Evolutionary conservation across 2,888 invertebrate species (phyloP), one percentile per base, ranked within the genome.

Genomic region (Eristalis intricaria): DNA sequence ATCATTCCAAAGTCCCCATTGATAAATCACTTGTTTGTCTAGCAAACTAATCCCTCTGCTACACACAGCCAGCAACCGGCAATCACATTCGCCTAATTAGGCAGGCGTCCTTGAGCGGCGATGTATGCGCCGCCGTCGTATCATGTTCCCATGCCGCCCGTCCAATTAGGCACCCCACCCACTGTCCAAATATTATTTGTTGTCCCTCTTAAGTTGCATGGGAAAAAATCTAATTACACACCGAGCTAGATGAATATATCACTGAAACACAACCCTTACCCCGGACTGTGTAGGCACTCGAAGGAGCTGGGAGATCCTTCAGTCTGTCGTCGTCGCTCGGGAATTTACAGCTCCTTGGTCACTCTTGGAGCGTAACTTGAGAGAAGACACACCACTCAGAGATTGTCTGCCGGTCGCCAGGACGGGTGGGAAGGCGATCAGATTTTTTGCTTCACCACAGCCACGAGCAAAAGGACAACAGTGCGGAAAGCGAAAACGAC

Each of bases 1-100:
- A 58, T 56, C 40, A 19, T 60, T 10, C 32, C 43, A 65, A 32
- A 65, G 56, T 56, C 71, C 43, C 40, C 58, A 65, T 79, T 65
- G 79, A 79, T 60, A 58, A 79, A 79, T 79, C 65, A 71, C 71
- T 73, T 79, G 65, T 79, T 79, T 79, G 60, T 43, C 19, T n/a
- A 79, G 65, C 71, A 40, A 60, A 29, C 43, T 73, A 60, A 71
- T 79, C 71, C 71, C 8, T 15, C 38, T n/a, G 23, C 26, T 66
- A 64, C 26, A 40, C 10, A 26, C 19, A 1, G 26, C 8, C 23
- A 10, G 32, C 32, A 26, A 56, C 23, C 58, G 35, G 23, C 38
- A 35, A 19, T 19, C 50, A 50, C 50, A 50, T 19, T 50, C 32
- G 43, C 65, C 79, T 77, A 79, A 79, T 79, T 79, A 79, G 43